Base-by-base conservation (phyloP, 2,113 vertebrate genomes). In the Dipodomys stephensi region DNA sequence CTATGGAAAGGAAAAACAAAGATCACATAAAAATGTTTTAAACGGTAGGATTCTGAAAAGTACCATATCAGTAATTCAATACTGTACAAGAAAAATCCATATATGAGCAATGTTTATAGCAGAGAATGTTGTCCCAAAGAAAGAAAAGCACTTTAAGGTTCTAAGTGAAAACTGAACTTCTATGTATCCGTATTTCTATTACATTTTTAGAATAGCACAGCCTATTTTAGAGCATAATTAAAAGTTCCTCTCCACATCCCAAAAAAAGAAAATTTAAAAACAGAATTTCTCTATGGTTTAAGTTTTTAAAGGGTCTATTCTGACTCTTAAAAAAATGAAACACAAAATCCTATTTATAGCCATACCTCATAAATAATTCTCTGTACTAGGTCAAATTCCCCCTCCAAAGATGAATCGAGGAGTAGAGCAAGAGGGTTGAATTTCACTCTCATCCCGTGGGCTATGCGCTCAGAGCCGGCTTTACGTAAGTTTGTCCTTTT, bases 401-500 rank as follows among this genome's bases (percentile, higher is more conserved):
- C 99, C 95, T 99, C 99, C 98, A 99, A 98, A 80, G 99, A 99
- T 0, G 99, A 99, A 98, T 99, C 99, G 78, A 99, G 98, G 77
- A 99, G 98, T 88, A 99, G 97, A 0, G 99, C 99, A 0, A 99
- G 98, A 0, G 99, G 99, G 97, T 99, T 99, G 97, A 99, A 99
- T 92, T 99, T 99, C 95, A 99, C 99, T 96, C 99, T 98, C 99
- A 99, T 99, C 88, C 97, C 98, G 74, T 99, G 99, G 15, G 98
- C 98, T 49, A 99, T 99, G 90, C 99, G 98, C 95, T 99, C 99
- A 0, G 99, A 99, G 46, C 98, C 99, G 0, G 89, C 92, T 97
- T 99, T 99, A 28, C 99, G 99, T 96, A 99, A 95, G 96, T 99
- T 99, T 0, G 99, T 99, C 97, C 99, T 99, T 97, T 99, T 99